Evolutionary conservation across 2,797 vertebrate species (phyloP), one percentile per base, ranked within the genome.

Genomic region (Loris lydekkerianus): DNA sequence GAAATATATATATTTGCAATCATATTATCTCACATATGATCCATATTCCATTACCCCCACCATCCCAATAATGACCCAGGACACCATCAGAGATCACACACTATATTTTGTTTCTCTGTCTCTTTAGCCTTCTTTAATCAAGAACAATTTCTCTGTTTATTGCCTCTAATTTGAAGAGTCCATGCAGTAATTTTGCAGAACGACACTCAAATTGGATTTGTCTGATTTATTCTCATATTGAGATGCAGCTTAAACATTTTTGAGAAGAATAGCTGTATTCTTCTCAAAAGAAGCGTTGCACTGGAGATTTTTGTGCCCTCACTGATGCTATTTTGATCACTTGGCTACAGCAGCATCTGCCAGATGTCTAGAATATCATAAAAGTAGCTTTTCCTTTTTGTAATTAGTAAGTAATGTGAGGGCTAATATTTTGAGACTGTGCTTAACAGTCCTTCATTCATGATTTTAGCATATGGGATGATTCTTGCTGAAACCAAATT

Each of bases 51-150:
- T 40, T 80, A 67, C 15, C 10, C 27, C 27, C 40, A 60, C 46
- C 67, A 20, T 58, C 23, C 43, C 37, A 61, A 2, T 63, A 60
- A 89, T 58, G 34, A 86, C 63, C 17, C 18, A 86, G 61, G 61
- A 81, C n/a, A 69, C 69, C 56, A n/a, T 70, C 81, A 86, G 86
- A 89, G 40, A 46, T 70, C 34, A 90, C 20, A 93, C 15, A 56
- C 25, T 76, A 11, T 18, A 67, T 43, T 89, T 89, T 84, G 23
- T 49, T 81, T 94, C 46, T 23, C 60, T 76, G 18, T 49, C n/a
- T 43, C 60, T 58, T 72, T 61, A 91, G 27, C 31, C 8, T 43
- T 69, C 27, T 69, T 63, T 27, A 43, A 40, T 89, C 15, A 27
- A 78, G 25, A 78, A 31, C 7, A 72, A 20, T 58, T 83, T 88